These are phyloP conservation scores for Hyposmocoma kahamanoa DNA, from an alignment of 1,140 invertebrate genomes.

Conservation along the genomic window DNA sequence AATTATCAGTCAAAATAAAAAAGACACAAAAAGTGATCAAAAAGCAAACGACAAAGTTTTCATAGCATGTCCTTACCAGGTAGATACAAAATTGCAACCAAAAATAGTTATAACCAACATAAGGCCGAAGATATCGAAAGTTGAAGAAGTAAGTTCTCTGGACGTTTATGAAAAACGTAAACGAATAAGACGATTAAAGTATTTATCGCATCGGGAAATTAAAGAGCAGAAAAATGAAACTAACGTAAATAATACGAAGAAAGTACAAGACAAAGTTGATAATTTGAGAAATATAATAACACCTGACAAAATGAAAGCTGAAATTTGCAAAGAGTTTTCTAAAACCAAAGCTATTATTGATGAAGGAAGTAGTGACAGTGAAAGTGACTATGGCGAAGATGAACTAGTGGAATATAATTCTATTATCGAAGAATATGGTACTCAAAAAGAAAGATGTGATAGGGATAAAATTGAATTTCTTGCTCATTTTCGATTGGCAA, in stretches of 20 bases:
- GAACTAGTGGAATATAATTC: constrained; percentile 42
- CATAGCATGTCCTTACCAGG: constrained; percentile 50
- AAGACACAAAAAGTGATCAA: constrained; percentile 32
- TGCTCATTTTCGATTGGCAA: constrained; percentile 47
- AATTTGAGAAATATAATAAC: constrained; percentile 47
- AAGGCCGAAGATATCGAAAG: constrained; percentile 32
- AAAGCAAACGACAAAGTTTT: constrained; percentile 48
- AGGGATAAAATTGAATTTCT: constrained; percentile 52
- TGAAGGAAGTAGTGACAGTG: constrained; percentile 39
- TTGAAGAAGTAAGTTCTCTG: constrained; percentile 57
- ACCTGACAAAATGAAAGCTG: constrained; percentile 54
- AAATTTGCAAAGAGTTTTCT: constrained; percentile 56
- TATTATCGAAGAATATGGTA: constrained; percentile 43
- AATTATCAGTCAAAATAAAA: constrained; percentile 27
- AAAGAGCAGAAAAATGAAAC: constrained; percentile 34
- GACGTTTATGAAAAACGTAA: constrained; percentile 62
- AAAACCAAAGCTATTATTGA: constrained; percentile 32
- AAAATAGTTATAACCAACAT: constrained; percentile 56
- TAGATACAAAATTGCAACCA: constrained; percentile 52
- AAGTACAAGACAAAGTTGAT: constrained; percentile 22
- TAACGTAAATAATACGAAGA: constrained; percentile 35
- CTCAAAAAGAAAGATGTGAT: constrained; percentile 18
- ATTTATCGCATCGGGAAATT: constrained; percentile 40
- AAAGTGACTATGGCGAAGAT: constrained; percentile 59
- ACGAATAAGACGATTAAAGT: constrained; percentile 42